These are phyloP conservation scores for Pangasianodon hypophthalmus DNA, from an alignment of 2,113 vertebrate genomes.

Conservation along the genomic window DNA sequence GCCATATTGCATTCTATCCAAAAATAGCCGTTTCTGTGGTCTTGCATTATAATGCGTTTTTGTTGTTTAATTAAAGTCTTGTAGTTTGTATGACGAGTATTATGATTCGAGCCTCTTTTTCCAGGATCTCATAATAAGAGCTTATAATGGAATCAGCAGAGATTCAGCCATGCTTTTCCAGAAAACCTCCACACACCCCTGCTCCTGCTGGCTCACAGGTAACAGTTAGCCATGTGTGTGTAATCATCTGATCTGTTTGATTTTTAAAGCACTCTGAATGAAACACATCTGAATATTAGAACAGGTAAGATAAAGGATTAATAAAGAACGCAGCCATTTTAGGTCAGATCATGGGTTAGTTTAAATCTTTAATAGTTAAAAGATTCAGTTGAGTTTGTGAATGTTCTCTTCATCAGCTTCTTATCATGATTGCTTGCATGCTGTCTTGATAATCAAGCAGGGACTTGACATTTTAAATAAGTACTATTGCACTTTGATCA, in stretches of 20 bases:
- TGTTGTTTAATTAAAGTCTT: too few species aligned
- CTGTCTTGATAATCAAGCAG: not conserved
- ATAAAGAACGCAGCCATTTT: not conserved
- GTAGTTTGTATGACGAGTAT: too few species aligned
- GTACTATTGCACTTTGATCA: not conserved
- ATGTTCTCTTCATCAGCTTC: not conserved
- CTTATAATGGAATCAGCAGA: not conserved
- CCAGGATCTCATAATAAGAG: not conserved
- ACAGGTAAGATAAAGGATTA: not conserved
- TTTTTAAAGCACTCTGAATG: not conserved
- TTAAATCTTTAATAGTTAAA: not conserved
- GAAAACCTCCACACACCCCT: not conserved
- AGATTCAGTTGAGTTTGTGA: not conserved
- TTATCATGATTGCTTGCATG: not conserved
- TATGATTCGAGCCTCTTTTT: not conserved
- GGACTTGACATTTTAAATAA: not conserved
- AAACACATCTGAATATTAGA: not conserved
- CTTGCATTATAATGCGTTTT: not conserved
- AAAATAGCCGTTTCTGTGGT: not conserved
- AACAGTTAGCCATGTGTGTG: not conserved
- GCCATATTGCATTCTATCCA: not conserved
- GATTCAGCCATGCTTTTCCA: not conserved
- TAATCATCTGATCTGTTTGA: not conserved
- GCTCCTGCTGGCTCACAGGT: not conserved
- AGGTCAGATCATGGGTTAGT: not conserved